Percentiles rank a stretch among this genome's conserved stretches.
phyloP scores from a whole-genome alignment of 2,113 vertebrate species.

The Anser brachyrhynchus region DNA sequence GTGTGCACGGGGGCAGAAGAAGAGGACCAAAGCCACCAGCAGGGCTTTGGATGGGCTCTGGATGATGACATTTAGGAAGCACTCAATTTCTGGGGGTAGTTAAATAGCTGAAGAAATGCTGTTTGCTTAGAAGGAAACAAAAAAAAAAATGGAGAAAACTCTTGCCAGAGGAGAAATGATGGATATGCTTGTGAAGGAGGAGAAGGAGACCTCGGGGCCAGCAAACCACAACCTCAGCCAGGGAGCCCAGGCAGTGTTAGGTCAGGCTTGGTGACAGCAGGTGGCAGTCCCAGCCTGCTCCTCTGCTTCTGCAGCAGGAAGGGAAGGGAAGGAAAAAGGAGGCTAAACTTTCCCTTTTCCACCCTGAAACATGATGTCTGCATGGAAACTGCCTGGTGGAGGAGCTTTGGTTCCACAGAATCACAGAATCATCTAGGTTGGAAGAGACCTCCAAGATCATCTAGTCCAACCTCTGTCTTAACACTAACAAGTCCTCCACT shows the following conservation, averaged over 20 bases:
- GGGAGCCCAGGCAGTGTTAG: not conserved
- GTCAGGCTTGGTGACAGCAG: not conserved
- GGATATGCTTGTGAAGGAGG: not conserved
- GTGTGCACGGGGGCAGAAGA: not conserved
- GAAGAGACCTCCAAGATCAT: no score
- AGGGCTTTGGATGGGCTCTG: not conserved
- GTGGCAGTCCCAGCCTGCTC: not conserved
- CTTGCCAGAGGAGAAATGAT: not conserved
- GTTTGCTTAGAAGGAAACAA: not conserved
- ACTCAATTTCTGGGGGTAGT: not conserved
- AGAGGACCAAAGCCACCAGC: not conserved
- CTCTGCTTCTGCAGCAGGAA: not conserved
- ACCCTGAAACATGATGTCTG: no score
- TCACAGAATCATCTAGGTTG: no score
- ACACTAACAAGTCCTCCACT: no score
- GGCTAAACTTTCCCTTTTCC: not conserved
- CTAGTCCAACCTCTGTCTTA: no score
- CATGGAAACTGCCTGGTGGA: not conserved
- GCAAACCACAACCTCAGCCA: not conserved
- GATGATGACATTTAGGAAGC: accelerated
- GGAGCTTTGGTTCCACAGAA: no score
- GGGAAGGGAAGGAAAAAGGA: not conserved
- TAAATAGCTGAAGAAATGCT: not conserved
- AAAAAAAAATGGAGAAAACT: not conserved
- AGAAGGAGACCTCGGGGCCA: not conserved